Conservation (phyloP, 2,888 invertebrate species). For the Aelia acuminata region DNA sequence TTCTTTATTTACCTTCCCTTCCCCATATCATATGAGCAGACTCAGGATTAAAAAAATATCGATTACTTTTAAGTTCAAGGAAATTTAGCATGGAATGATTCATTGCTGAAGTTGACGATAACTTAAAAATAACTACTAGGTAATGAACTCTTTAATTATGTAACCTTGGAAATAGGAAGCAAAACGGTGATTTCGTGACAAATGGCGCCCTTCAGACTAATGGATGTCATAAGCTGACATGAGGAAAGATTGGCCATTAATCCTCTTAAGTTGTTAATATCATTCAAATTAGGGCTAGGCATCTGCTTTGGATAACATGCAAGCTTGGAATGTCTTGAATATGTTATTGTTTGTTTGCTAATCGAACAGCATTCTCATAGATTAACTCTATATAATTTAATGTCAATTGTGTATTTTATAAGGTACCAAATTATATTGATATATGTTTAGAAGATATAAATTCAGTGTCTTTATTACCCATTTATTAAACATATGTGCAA, state of each 20-base stretch:
- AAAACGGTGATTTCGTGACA: background rate
- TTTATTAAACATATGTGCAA: no score
- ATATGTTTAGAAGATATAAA: background rate
- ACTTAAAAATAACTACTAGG: background rate
- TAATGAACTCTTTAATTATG: background rate
- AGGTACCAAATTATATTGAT: no score
- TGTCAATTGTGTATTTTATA: no score
- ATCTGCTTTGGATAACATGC: background rate
- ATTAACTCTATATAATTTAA: no score
- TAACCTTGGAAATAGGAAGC: background rate
- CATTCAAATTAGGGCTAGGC: background rate
- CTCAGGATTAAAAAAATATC: no score
- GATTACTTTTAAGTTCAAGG: no score
- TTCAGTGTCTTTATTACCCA: background rate
- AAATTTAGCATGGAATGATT: no score
- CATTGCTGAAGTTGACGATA: background rate
- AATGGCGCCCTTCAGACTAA: background rate
- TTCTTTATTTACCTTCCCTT: no score
- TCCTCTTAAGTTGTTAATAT: conserved; percentile 39
- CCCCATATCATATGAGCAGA: no score
- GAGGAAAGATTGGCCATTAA: conserved; percentile 22
- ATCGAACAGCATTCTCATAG: background rate
- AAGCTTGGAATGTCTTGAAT: conserved; percentile 13
- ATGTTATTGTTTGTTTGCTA: background rate
- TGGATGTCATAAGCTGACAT: background rate